phyloP scores from a whole-genome alignment of 1,140 invertebrate species.

The Paraescarpia echinospica region DNA sequence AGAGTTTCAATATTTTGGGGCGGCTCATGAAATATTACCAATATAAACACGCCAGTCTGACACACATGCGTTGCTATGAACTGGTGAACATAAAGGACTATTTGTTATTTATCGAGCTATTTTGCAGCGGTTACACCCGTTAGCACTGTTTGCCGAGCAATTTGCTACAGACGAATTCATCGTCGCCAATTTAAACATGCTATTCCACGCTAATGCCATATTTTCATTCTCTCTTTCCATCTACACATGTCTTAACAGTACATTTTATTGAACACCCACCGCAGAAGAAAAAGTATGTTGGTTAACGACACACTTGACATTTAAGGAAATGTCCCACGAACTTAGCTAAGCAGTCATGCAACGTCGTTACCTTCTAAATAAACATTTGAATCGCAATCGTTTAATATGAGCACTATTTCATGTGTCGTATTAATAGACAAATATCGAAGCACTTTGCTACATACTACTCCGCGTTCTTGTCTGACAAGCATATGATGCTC shows the following conservation, averaged over 20 bases:
- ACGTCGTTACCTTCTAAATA: neutral
- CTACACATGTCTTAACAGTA: neutral
- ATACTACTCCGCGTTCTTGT: neutral
- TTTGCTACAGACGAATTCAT: neutral
- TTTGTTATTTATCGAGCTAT: neutral
- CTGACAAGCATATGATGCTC: slow-evolving; percentile 4
- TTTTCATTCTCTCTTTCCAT: neutral
- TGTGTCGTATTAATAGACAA: slow-evolving; percentile 1
- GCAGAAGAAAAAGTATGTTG: neutral
- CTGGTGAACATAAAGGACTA: neutral
- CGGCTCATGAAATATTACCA: neutral
- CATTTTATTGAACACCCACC: neutral
- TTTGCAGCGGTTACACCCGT: neutral
- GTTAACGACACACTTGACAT: neutral
- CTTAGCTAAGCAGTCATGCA: neutral
- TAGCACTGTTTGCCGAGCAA: neutral
- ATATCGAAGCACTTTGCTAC: neutral
- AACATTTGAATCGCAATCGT: neutral
- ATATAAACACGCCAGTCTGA: neutral
- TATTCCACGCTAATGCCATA: neutral
- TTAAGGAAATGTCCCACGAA: neutral
- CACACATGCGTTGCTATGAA: neutral
- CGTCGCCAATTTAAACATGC: neutral
- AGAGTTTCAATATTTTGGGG: neutral
- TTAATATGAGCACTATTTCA: neutral